phyloP scores from a whole-genome alignment of 2,888 invertebrate species.

The Ormyrus thymus region DNA sequence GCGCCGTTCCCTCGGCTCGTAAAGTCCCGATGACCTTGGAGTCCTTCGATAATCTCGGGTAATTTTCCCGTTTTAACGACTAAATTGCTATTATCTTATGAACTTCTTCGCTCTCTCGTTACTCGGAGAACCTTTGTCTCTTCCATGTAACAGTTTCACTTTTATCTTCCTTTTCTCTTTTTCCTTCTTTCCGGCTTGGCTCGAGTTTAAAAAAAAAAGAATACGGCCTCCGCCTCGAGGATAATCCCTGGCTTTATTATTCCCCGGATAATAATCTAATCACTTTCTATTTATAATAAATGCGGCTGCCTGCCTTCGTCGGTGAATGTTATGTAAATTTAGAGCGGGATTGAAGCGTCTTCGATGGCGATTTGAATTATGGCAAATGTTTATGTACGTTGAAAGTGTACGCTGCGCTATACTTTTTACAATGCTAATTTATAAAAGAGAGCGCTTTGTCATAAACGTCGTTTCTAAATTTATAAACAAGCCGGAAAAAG shows the following conservation, averaged over 20 bases:
- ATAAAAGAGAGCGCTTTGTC: no score
- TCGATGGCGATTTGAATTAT: no score
- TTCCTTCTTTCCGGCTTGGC: background rate
- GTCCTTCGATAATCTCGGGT: constrained; percentile 30
- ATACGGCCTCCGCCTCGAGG: no score
- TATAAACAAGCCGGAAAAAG: no score
- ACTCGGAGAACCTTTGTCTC: constrained; percentile 15
- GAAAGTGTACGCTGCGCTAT: no score
- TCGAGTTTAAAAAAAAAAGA: no score
- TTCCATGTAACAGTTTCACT: constrained; percentile 5
- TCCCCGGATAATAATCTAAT: background rate
- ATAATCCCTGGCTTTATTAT: background rate
- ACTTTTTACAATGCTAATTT: no score
- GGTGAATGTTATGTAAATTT: no score
- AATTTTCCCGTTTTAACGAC: constrained; percentile 26
- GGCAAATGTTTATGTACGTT: no score
- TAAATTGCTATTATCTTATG: constrained; percentile 37
- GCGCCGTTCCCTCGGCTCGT: background rate
- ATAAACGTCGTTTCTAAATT: no score
- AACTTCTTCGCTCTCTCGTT: background rate
- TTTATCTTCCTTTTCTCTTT: background rate
- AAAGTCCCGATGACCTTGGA: constrained; percentile 42
- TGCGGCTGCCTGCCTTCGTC: no score
- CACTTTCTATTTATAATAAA: background rate
- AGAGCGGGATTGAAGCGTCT: no score